These are phyloP conservation scores for Drosophila testacea DNA, from an alignment of 2,888 invertebrate species.

Conservation along the genomic window DNA sequence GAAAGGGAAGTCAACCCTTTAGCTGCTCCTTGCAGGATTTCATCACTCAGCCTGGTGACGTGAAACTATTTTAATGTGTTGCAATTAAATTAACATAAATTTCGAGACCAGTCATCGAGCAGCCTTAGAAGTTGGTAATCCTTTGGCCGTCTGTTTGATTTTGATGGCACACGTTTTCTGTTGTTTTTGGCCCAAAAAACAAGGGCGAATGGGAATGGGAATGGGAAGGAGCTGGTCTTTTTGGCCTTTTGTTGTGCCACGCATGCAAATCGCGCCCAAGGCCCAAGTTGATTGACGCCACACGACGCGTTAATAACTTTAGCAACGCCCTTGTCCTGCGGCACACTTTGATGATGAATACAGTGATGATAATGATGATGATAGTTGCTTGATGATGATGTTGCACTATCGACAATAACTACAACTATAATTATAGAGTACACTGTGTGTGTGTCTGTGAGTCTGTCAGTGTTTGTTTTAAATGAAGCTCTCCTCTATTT, in stretches of 20 bases:
- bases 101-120: conserved; percentile 52
- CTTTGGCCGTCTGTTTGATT: conserved; percentile 57
- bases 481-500: conserved; percentile 64
- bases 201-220: not conserved
- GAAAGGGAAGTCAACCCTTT: conserved; percentile 45
- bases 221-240: conserved; percentile 20
- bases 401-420: conserved; percentile 68
- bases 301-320: conserved; percentile 79
- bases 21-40: conserved; percentile 52
- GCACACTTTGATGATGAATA: conserved; percentile 56
- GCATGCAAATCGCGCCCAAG: conserved; percentile 63
- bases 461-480: conserved; percentile 58
- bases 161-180: conserved; percentile 58
- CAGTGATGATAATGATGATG: conserved; percentile 28
- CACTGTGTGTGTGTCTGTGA: conserved; percentile 1
- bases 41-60: conserved; percentile 47
- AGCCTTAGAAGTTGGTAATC: conserved; percentile 56
- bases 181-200: conserved; percentile 69
- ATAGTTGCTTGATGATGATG: conserved; percentile 49
- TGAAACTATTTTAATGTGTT: conserved; percentile 79
- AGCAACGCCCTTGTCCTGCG: conserved; percentile 75
- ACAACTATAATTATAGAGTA: conserved; percentile 64
- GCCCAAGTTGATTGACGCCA: conserved; percentile 78
- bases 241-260: conserved; percentile 37
- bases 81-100: conserved; percentile 80